A percentile compares a stretch with the other conserved stretches of the same genome.
Conservation (phyloP, 1,140 invertebrate species). For the Polyergus mexicanus region DNA sequence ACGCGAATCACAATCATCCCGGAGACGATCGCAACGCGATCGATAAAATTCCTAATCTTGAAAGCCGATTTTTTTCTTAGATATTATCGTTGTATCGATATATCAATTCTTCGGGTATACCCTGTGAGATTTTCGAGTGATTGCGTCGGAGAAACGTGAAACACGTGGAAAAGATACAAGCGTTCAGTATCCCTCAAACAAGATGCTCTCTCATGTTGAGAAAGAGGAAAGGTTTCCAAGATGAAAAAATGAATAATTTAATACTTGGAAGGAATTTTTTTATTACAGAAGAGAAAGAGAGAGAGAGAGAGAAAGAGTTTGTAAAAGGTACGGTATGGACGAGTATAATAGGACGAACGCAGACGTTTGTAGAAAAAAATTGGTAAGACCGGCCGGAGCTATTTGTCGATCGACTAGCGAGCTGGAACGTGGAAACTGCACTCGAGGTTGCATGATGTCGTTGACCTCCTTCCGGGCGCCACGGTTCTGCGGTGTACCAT, state of each 20-base stretch:
- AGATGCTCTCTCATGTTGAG: background rate
- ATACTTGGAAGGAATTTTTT: background rate
- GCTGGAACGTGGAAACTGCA: slow-evolving; percentile 62
- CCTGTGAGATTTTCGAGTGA: slow-evolving; percentile 10
- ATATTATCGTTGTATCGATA: background rate
- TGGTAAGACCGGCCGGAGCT: slow-evolving; percentile 15
- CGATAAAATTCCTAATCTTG: background rate
- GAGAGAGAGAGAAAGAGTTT: slow-evolving; percentile 1
- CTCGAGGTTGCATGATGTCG: slow-evolving; percentile 66
- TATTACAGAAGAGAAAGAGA: background rate
- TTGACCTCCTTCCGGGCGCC: slow-evolving; percentile 69
- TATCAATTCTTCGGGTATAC: too few relatives aligned
- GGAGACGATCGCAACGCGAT: background rate
- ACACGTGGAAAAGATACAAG: background rate
- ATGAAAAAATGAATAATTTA: slow-evolving; percentile 17
- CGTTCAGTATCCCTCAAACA: background rate
- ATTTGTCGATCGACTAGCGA: slow-evolving; percentile 64
- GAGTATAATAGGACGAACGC: slow-evolving; percentile 16
- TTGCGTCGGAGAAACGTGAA: background rate
- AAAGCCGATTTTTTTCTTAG: too few relatives aligned
- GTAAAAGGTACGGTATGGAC: background rate
- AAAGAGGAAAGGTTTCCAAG: slow-evolving; percentile 9
- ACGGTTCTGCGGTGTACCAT: slow-evolving; percentile 48
- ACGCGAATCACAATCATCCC: background rate
- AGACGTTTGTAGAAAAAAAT: slow-evolving; percentile 17